Conservation (phyloP, 2,797 vertebrate species). For the Monodelphis domestica region DNA sequence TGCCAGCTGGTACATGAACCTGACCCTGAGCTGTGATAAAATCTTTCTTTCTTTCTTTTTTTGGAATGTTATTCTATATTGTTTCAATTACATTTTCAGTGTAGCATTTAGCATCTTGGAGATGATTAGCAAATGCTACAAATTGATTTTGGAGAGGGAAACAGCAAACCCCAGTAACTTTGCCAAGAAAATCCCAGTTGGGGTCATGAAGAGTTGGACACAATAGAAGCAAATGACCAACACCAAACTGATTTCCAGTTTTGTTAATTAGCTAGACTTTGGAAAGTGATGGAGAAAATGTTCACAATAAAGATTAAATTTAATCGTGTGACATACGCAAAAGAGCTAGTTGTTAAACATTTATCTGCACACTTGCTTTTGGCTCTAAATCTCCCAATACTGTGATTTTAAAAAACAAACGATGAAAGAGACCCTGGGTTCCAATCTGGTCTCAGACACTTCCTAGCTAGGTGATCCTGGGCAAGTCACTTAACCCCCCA, state of each 20-base stretch:
- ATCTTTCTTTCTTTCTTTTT: no score
- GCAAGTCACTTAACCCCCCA: background rate
- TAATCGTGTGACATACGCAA: background rate
- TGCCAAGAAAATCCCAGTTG: no score
- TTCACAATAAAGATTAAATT: background rate
- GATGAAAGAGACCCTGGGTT: background rate
- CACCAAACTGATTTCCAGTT: no score
- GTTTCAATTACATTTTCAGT: background rate
- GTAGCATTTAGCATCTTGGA: background rate
- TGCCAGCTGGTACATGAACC: background rate
- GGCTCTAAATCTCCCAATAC: background rate
- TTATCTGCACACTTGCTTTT: background rate
- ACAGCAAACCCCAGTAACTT: no score
- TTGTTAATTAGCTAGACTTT: no score
- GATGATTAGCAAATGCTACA: background rate
- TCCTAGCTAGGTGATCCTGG: background rate
- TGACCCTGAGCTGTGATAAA: no score
- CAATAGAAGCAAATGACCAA: no score
- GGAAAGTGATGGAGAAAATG: background rate
- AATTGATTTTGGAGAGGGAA: no score
- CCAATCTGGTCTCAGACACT: background rate
- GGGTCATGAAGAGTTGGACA: no score
- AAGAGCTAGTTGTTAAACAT: background rate
- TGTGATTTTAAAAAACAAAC: background rate
- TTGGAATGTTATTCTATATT: no score